A percentile compares a stretch with the other conserved stretches of the same genome.
phyloP scores from a whole-genome alignment of 2,888 invertebrate genomes.

The Clistopyga incitator region DNA sequence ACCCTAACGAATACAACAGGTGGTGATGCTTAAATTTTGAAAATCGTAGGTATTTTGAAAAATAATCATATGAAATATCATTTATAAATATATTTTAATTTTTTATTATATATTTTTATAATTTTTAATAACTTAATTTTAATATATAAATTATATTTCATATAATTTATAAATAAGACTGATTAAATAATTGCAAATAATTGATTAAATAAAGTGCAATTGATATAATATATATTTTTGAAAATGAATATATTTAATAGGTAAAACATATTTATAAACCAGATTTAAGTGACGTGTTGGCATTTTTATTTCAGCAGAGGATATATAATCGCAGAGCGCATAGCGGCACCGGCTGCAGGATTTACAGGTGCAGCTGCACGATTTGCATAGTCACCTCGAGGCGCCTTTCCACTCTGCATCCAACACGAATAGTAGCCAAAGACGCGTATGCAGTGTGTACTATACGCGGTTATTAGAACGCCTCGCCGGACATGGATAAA shows the following conservation, averaged over 20 bases:
- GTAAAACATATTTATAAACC: not conserved
- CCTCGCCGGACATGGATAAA: constrained; percentile 78
- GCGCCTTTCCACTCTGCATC: constrained; percentile 28
- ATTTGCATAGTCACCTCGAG: not conserved
- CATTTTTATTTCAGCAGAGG: not conserved
- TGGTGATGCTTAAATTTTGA: no score
- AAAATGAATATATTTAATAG: not conserved
- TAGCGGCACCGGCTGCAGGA: not conserved
- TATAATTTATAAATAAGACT: no score
- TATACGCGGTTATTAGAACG: constrained; percentile 73
- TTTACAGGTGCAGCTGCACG: constrained; percentile 11
- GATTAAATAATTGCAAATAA: no score
- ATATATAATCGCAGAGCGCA: not conserved
- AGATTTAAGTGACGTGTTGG: not conserved
- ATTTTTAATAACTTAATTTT: no score
- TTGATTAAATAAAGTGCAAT: no score
- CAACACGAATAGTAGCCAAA: constrained; percentile 43
- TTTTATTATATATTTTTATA: no score
- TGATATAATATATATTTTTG: no score
- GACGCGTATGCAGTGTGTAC: constrained; percentile 53
- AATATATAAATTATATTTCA: no score
- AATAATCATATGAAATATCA: no score
- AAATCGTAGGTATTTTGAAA: no score
- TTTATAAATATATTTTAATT: no score
- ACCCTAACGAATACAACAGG: no score